Evolutionary conservation across 2,888 invertebrate species (phyloP).

Genomic region (Terebella lapidaria): DNA sequence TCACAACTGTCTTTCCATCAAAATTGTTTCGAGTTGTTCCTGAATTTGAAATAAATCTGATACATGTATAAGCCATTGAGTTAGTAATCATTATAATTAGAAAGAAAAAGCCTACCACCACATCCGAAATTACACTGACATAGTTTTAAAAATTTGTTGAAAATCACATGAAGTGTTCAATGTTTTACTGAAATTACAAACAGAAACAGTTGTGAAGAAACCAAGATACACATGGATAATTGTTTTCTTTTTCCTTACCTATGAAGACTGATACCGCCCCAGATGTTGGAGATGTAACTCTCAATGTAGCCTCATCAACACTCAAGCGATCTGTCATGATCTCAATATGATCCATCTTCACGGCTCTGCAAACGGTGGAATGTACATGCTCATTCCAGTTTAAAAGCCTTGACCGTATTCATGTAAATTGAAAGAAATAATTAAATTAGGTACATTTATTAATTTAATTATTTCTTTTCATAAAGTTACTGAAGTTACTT

Average conservation of each 20-base stretch:
- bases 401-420: no score
- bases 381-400: no score
- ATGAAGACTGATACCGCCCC: conserved; percentile 87
- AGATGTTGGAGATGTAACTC: conserved; percentile 57
- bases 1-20: conserved; percentile 64
- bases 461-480: no score
- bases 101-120: background rate
- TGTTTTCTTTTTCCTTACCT: conserved; percentile 60
- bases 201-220: no score
- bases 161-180: background rate
- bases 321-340: conserved; percentile 66
- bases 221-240: no score
- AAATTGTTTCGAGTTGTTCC: conserved; percentile 52
- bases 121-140: background rate
- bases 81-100: no score
- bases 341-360: conserved; percentile 37
- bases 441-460: no score
- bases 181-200: background rate
- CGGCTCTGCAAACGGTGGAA: background rate
- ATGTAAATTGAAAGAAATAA: no score
- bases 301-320: conserved; percentile 61
- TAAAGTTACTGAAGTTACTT: no score
- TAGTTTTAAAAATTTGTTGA: background rate
- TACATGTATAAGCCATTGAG: no score
- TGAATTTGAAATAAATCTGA: no score